Conservation (phyloP, 2,888 invertebrate genomes). For the Synanthedon vespiformis region DNA sequence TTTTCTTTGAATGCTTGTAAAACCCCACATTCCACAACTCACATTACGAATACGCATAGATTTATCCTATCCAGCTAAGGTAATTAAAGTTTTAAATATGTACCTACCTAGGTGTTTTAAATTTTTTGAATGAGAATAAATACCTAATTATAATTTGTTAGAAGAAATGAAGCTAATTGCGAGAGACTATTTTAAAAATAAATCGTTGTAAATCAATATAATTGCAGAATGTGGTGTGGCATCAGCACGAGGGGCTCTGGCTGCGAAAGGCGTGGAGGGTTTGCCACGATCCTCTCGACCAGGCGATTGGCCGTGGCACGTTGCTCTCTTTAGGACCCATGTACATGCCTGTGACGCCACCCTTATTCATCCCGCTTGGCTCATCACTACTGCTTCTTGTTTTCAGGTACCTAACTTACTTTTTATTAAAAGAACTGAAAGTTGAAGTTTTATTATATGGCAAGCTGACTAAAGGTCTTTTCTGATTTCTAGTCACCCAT, state of each 20-base stretch:
- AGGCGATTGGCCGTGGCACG: conserved; percentile 96
- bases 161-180: not conserved
- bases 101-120: no score
- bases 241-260: conserved; percentile 65
- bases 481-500: no score
- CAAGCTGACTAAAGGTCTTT: no score
- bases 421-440: not conserved
- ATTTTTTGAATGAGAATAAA: no score
- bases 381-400: conserved; percentile 88
- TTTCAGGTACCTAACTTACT: conserved; percentile 66
- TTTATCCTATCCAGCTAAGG: no score
- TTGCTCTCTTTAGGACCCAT: conserved; percentile 83
- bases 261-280: conserved; percentile 55
- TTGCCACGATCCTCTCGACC: conserved; percentile 80
- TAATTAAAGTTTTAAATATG: no score
- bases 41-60: no score
- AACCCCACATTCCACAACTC: no score
- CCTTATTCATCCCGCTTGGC: conserved; percentile 84
- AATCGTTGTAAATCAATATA: not conserved
- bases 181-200: not conserved
- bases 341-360: conserved; percentile 91
- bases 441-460: no score
- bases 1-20: no score
- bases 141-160: not conserved
- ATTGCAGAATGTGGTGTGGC: conserved; percentile 77